Evolutionary conservation across 2,113 vertebrate species (phyloP).

Genomic region (Apeltes quadracus): DNA sequence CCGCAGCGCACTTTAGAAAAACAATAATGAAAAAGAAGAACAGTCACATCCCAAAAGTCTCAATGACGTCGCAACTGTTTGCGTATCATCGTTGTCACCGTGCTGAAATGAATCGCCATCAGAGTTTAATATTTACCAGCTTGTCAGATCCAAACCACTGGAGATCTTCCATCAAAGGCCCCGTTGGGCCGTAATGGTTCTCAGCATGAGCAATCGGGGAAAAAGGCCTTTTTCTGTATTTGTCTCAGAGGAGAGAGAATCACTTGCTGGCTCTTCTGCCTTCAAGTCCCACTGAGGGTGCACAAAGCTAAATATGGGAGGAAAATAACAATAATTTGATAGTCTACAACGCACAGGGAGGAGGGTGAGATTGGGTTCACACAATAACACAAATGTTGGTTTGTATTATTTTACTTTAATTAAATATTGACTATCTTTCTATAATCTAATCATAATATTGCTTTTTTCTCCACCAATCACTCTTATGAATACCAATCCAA

Average conservation of each 20-base stretch:
- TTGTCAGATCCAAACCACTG: slow-evolving; percentile 4
- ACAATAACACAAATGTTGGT: background rate
- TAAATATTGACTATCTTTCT: background rate
- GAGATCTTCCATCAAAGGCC: background rate
- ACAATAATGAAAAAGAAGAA: background rate
- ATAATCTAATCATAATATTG: slow-evolving; percentile 5
- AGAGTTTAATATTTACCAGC: background rate
- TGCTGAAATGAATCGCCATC: background rate
- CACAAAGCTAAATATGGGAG: slow-evolving; percentile 13
- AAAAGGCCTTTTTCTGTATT: background rate
- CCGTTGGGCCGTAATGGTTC: background rate
- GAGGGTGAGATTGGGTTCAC: background rate
- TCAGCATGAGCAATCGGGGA: background rate
- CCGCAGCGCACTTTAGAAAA: too few relatives aligned
- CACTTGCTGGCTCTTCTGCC: background rate
- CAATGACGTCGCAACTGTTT: background rate
- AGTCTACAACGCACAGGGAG: background rate
- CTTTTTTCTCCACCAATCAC: slow-evolving; percentile 8
- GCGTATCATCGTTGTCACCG: background rate
- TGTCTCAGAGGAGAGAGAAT: background rate
- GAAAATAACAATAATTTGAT: slow-evolving; percentile 1
- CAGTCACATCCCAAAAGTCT: background rate
- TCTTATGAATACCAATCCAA: slow-evolving; percentile 22
- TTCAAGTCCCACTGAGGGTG: slow-evolving; percentile 3
- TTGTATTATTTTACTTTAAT: background rate